Evolutionary conservation across 2,113 vertebrate species (phyloP).

Genomic region (Benitochromis conjunctus): DNA sequence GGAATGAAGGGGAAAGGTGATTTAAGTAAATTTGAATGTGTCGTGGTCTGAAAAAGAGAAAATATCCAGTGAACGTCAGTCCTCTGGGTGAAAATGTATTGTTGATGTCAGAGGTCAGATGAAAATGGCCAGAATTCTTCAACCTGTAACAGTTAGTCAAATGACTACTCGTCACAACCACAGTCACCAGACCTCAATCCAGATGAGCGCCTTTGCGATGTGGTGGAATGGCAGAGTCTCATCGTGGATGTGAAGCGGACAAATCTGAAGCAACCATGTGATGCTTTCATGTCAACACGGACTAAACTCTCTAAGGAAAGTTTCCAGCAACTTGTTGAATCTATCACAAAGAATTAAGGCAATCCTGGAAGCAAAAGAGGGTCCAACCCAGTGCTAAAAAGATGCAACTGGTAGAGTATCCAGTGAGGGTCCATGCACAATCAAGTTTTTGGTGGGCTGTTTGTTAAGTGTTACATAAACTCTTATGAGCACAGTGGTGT

Average conservation of each 20-base stretch:
- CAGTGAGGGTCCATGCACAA: not conserved
- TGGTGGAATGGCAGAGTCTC: not conserved
- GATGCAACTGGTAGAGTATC: not conserved
- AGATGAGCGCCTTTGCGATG: not conserved
- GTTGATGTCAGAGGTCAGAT: not conserved
- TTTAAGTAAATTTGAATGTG: not conserved
- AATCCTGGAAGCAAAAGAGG: rapidly evolving
- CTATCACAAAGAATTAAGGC: not conserved
- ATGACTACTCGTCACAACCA: not conserved
- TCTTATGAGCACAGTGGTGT: not conserved
- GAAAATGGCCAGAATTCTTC: not conserved
- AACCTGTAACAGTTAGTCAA: not conserved
- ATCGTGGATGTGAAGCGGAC: not conserved
- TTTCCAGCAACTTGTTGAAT: not conserved
- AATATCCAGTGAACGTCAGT: not conserved
- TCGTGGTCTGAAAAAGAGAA: not conserved
- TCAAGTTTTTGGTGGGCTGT: not conserved
- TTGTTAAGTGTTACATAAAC: not conserved
- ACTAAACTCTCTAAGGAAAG: not conserved
- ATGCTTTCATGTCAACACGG: not conserved
- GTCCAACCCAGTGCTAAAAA: not conserved
- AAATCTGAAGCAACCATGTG: not conserved
- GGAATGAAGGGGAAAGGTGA: not conserved
- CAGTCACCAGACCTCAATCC: not conserved
- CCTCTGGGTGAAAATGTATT: not conserved